Percentiles rank a stretch among this genome's conserved stretches.
Conservation (phyloP, 2,797 vertebrate genomes). For the Caiman crocodilus region DNA sequence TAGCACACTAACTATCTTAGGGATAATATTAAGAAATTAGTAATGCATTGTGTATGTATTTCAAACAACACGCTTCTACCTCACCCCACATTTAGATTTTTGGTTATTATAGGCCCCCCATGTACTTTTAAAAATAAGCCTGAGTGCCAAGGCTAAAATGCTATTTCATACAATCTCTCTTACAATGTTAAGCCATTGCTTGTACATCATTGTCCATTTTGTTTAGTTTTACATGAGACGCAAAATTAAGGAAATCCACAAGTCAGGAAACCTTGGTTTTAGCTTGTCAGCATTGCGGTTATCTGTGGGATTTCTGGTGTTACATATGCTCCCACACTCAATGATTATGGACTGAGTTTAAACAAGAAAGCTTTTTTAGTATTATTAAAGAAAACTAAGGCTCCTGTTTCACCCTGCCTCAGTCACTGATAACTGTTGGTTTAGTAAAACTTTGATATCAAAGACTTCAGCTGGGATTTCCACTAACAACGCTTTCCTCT, state of each 20-base stretch:
- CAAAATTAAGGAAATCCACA: not conserved
- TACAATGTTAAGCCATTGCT: not conserved
- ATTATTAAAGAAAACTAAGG: not conserved
- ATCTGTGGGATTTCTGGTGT: not conserved
- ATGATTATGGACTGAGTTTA: not conserved
- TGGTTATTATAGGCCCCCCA: rapidly evolving
- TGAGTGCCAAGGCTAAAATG: not conserved
- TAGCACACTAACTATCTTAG: not conserved
- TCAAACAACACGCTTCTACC: not conserved
- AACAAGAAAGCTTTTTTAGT: not conserved
- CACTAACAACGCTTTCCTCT: not conserved
- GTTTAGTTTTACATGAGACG: not conserved
- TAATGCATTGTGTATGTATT: not conserved
- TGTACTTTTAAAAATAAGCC: not conserved
- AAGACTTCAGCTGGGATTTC: not conserved
- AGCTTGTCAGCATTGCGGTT: not conserved
- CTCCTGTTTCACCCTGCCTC: not conserved
- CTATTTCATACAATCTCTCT: not conserved
- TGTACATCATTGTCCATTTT: not conserved
- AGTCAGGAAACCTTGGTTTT: not conserved
- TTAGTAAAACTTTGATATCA: not conserved
- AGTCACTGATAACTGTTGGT: not conserved
- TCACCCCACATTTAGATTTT: not conserved
- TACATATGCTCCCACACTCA: not conserved
- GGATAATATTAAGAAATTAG: not conserved